Evolutionary conservation across 2,888 invertebrate genomes (phyloP).

Genomic region (Beris chalybata): DNA sequence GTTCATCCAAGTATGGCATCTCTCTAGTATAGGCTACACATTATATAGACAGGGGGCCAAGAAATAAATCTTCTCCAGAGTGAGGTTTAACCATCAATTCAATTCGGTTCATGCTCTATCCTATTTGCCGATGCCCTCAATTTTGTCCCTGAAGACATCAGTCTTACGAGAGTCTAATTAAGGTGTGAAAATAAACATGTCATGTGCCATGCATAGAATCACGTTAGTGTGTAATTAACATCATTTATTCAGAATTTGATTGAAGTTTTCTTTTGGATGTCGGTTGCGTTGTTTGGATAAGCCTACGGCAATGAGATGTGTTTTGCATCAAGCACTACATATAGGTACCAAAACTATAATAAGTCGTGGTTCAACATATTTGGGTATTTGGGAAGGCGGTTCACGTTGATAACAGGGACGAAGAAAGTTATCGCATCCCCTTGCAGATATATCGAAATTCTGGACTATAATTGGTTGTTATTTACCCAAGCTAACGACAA

Average conservation of each 20-base stretch:
- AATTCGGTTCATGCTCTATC: conserved; percentile 5
- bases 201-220: conserved; percentile 32
- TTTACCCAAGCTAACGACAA: neutral
- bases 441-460: too few relatives aligned
- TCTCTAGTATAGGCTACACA: neutral
- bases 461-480: too few relatives aligned
- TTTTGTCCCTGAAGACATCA: neutral
- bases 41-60: neutral
- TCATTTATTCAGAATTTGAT: conserved; percentile 37
- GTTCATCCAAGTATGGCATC: neutral
- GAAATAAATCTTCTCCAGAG: conserved; percentile 2
- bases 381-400: too few relatives aligned
- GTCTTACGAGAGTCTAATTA: conserved; percentile 29
- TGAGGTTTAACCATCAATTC: conserved; percentile 4
- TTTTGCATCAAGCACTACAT: too few relatives aligned
- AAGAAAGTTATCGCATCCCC: too few relatives aligned
- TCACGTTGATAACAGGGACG: too few relatives aligned
- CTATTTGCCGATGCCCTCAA: neutral
- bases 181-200: conserved; percentile 37
- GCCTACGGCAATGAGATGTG: too few relatives aligned
- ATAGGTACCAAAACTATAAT: too few relatives aligned
- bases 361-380: too few relatives aligned
- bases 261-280: conserved; percentile 23
- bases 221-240: conserved; percentile 36
- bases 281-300: too few relatives aligned